These are phyloP conservation scores for Chinchilla lanigera DNA, from an alignment of 2,113 vertebrate genomes.

Conservation along the genomic window DNA sequence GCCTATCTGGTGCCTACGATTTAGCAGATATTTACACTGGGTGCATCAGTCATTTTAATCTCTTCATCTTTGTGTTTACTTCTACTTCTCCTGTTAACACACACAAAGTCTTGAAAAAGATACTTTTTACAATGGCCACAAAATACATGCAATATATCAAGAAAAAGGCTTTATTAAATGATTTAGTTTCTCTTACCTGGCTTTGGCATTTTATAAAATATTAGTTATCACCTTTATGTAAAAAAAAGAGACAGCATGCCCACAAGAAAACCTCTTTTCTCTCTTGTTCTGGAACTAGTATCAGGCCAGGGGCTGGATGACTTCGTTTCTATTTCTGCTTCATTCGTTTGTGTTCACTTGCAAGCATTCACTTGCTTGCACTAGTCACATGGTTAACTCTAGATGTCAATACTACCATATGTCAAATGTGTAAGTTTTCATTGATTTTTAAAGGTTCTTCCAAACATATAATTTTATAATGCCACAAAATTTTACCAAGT, in stretches of 20 bases:
- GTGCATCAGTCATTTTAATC: background rate
- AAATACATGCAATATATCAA: background rate
- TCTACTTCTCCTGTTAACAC: background rate
- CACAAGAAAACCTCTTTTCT: background rate
- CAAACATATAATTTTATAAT: background rate
- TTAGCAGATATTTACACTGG: background rate
- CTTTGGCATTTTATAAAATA: background rate
- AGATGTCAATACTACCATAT: background rate
- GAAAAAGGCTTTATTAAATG: constrained; percentile 16
- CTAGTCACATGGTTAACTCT: background rate
- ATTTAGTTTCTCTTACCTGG: background rate
- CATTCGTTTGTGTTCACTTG: background rate
- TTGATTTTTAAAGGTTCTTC: background rate
- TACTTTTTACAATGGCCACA: background rate
- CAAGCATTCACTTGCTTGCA: background rate
- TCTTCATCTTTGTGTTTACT: background rate
- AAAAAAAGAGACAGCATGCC: background rate
- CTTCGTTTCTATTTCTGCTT: background rate
- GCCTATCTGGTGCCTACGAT: background rate
- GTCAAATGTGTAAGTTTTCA: background rate
- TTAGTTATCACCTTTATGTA: background rate
- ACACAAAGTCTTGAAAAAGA: background rate
- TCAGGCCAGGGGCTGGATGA: background rate
- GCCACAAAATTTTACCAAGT: background rate
- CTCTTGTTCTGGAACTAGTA: background rate